Evolutionary conservation across 2,797 vertebrate genomes (phyloP), one percentile per base, ranked within the genome.

Genomic region (Eulemur mongoz): DNA sequence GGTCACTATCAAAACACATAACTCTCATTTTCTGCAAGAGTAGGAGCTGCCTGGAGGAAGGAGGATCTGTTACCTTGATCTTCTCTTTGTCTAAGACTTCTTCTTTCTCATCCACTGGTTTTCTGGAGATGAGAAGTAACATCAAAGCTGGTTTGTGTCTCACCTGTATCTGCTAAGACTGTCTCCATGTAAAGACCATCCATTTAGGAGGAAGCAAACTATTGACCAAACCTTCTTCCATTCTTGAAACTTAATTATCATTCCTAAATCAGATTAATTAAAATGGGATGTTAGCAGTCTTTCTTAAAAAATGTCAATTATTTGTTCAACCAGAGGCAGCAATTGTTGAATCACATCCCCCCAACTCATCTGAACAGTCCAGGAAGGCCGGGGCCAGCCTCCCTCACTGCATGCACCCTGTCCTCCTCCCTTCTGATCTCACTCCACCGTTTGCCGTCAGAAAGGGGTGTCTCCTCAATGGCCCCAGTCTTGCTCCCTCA

Each of bases 191-290:
- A 45, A 35, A 75, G 12, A 4, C 3, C 15, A 38, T 96, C 25
- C 7, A 54, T 30, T 48, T 50, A 54, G 32, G 75, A 82, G 23
- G 20, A 73, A 78, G 6, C 11, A 59, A 50, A 78, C 23, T 27
- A 67, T 45, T 12, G 14, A 59, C 15, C 9, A 45, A 54, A 25
- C 7, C 14, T 70, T 82, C 63, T 35, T 69, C 38, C 5, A 43
- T 50, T 78, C 22, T 10, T 45, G n/a, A 90, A 67, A 63, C 22
- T 25, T 81, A 78, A 81, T 52, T 76, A 40, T 50, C 10, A 25
- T n/a, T 91, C 23, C 48, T 48, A 57, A 94, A 73, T 76, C 30
- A 91, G 73, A 76, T n/a, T 54, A 40, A 89, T 67, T 38, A 80
- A 79, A 78, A 40, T 89, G 14, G 25, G 30, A 52, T 54, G 3